Conservation (phyloP, 2,113 vertebrate species). For the Stictonetta naevosa region DNA sequence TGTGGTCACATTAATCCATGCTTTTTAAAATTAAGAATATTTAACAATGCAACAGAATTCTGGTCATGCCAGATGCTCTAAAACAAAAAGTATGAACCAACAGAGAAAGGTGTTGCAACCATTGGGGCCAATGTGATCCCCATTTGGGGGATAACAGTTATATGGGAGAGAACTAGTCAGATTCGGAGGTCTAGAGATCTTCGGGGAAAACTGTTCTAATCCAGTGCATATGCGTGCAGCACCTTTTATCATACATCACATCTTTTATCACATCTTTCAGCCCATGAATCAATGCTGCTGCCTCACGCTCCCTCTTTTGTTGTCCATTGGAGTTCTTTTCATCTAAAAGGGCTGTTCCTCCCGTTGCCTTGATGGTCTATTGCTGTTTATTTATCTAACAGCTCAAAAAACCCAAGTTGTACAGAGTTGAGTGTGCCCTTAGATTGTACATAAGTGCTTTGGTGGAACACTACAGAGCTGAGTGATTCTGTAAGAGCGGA, state of each 20-base stretch:
- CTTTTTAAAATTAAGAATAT: slow-evolving; percentile 6
- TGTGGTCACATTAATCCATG: background rate
- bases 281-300: background rate
- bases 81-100: background rate
- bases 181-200: background rate
- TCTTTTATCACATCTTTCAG: background rate
- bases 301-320: background rate
- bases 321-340: background rate
- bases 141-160: background rate
- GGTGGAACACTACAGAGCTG: background rate
- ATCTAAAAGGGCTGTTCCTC: background rate
- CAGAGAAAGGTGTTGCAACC: background rate
- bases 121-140: background rate
- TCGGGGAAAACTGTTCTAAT: background rate
- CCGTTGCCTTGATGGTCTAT: background rate
- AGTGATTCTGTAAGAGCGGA: background rate
- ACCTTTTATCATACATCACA: background rate
- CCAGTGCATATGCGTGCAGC: background rate
- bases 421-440: background rate
- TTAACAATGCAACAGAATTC: background rate
- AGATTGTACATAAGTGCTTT: background rate
- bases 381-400: background rate
- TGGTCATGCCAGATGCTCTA: background rate
- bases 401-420: background rate
- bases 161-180: background rate